Base-by-base conservation (phyloP, 2,888 invertebrate species). In the Antheraea assamensis region DNA sequence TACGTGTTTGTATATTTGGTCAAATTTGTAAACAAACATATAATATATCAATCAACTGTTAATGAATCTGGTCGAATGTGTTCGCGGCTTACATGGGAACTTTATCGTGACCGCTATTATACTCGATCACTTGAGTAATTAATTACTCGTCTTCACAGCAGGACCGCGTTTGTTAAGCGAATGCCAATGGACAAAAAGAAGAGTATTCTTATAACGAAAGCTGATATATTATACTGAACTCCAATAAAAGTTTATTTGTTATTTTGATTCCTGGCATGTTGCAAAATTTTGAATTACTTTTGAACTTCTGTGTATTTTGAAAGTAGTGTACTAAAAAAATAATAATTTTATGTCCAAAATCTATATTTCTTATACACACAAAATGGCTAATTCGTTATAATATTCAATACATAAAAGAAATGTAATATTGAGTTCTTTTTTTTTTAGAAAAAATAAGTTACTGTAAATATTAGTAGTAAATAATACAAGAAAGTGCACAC, bases 41-140 rank as follows among this genome's bases (percentile, higher is more conserved):
- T 49, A n/a, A 58, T 35, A 58, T 55, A 24, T n/a, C 42, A 58
- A 73, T 58, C 27, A 55, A 70, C 5, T 19, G 55, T 58, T 73
- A 55, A 70, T 70, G 21, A 58, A 70, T 55, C 68, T 73, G 13
- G 47, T n/a, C 3, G 42, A 70, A 42, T 27, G 24, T 24, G 70
- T 70, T 73, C 70, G 58, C 55, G 30, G 30, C 42, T 58, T 58
- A 52, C 70, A 68, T 73, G 35, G 58, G 58, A 58, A 73, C 70
- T 73, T 73, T 58, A 73, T 70, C 24, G 21, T 27, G 35, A 35
- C 73, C 71, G 74, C 49, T 72, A 72, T 75, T 74, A 74, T 71
- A 75, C 72, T 75, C 71, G 70, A 75, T 78, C 75, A 76, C 76
- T 73, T 74, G 71, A 42, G 72, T 78, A 77, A 79, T 76, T 75